phyloP scores from a whole-genome alignment of 2,888 invertebrate species.

The Noctua fimbriata region DNA sequence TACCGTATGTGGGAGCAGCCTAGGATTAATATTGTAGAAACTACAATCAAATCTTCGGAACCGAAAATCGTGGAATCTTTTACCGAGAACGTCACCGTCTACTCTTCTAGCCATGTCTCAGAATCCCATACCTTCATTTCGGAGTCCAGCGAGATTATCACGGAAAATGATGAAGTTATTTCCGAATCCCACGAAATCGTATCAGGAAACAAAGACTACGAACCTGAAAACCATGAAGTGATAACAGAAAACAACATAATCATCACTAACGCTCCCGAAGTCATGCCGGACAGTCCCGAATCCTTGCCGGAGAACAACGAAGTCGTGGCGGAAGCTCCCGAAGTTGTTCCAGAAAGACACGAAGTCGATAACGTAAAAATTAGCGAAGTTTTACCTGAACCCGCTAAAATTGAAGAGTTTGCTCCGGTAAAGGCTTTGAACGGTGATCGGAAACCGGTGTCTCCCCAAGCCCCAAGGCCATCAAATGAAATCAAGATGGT shows the following conservation, averaged over 20 bases:
- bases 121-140: slow-evolving; percentile 38
- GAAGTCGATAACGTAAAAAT: slow-evolving; percentile 48
- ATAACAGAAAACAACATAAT: slow-evolving; percentile 33
- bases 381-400: slow-evolving; percentile 33
- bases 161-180: slow-evolving; percentile 41
- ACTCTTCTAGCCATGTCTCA: slow-evolving; percentile 45
- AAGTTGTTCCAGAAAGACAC: slow-evolving; percentile 39
- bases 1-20: slow-evolving; percentile 85
- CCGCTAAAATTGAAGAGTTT: slow-evolving; percentile 43
- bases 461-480: slow-evolving; percentile 70
- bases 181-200: slow-evolving; percentile 41
- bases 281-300: slow-evolving; percentile 34
- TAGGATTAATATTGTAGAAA: slow-evolving; percentile 67
- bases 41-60: slow-evolving; percentile 60
- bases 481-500: slow-evolving; percentile 88
- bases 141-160: slow-evolving; percentile 44
- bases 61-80: slow-evolving; percentile 62
- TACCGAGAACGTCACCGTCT: slow-evolving; percentile 29
- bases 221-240: slow-evolving; percentile 32
- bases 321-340: slow-evolving; percentile 40
- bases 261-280: slow-evolving; percentile 32
- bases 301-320: slow-evolving; percentile 25
- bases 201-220: slow-evolving; percentile 26
- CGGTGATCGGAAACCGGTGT: slow-evolving; percentile 51
- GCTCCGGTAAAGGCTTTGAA: slow-evolving; percentile 21